Evolutionary conservation across 2,888 invertebrate species (phyloP), one percentile per base, ranked within the genome.

Genomic region (Yponomeuta plumbellus): DNA sequence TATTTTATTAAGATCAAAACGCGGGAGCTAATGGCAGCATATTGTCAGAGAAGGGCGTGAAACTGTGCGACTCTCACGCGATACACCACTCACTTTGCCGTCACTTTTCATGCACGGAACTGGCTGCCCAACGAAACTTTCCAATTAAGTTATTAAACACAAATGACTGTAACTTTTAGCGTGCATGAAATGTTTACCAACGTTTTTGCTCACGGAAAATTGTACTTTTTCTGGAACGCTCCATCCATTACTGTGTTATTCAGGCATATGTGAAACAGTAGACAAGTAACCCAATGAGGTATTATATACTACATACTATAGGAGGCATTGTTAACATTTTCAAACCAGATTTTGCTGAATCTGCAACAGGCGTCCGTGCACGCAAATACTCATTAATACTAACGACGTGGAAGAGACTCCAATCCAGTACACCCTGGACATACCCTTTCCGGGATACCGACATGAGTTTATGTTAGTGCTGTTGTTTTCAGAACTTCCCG

Each of bases 121-220:
- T 82, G 78, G 81, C 80, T 79, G 74, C 77, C 78, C 78, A 82
- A 80, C 80, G 81, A 84, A 86, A 85, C 83, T 82, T 86, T 85
- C 86, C 83, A 85, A 88, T 88, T 88, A 88, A 86, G 87, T 83
- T 83, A 86, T 88, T 88, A 86, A 61, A 67, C 75, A 72, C 78
- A 80, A 81, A 80, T 80, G 79, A 79, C 77, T 76, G 79, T 72
- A 76, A 52, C 44, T 74, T 75, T 74, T 77, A 75, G 78, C 78
- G 78, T 76, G 72, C 73, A 74, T 78, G 76, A 80, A 76, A 83
- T 80, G 80, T 76, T 52, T 52, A 52, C 44, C 17, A 17, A 52
- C 44, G 13, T 52, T 52, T 52, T 52, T 52, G 44, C 44, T 13
- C 44, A 17, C 44, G 44, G 44, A 4, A 52, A 52, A 52, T 52